These are phyloP conservation scores for Epinephelus fuscoguttatus DNA, from an alignment of 2,113 vertebrate genomes.

Conservation along the genomic window DNA sequence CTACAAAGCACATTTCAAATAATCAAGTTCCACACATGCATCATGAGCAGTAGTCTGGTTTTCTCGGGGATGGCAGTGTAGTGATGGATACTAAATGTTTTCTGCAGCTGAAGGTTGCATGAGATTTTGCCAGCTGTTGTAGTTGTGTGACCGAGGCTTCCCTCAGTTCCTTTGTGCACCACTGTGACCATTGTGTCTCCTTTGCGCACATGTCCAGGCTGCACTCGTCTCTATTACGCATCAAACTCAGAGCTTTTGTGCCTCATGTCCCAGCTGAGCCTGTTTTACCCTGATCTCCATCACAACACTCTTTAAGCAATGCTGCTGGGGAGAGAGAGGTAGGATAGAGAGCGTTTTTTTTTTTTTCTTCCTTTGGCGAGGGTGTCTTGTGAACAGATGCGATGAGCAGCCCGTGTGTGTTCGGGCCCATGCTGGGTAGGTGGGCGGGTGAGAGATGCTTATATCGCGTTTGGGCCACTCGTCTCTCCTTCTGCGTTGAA, in stretches of 20 bases:
- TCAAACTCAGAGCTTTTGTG: not conserved
- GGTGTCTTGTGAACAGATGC: conserved; percentile 77
- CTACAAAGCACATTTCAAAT: not conserved
- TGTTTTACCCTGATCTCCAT: conserved; percentile 6
- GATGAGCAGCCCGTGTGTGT: conserved; percentile 72
- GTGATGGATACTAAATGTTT: not conserved
- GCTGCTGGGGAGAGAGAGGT: conserved; percentile 16
- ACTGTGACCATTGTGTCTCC: not conserved
- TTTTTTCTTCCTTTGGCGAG: conserved; percentile 16
- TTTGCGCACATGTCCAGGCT: not conserved
- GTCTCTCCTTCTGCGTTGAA: conserved; percentile 40
- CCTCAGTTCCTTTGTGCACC: not conserved
- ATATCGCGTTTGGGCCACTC: conserved; percentile 27
- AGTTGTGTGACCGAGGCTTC: not conserved
- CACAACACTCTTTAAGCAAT: not conserved
- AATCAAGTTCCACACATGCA: not conserved
- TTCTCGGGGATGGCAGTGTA: not conserved
- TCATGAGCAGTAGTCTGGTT: not conserved
- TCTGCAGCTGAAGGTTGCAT: not conserved
- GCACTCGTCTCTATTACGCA: not conserved
- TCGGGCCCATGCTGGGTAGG: conserved; percentile 61
- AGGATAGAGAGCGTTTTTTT: conserved; percentile 1
- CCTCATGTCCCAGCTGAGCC: not conserved
- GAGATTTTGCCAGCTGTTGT: not conserved
- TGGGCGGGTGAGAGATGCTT: conserved; percentile 71